Evolutionary conservation across 1,140 invertebrate genomes (phyloP), one percentile per base, ranked within the genome.

Genomic region (Wasmannia auropunctata): DNA sequence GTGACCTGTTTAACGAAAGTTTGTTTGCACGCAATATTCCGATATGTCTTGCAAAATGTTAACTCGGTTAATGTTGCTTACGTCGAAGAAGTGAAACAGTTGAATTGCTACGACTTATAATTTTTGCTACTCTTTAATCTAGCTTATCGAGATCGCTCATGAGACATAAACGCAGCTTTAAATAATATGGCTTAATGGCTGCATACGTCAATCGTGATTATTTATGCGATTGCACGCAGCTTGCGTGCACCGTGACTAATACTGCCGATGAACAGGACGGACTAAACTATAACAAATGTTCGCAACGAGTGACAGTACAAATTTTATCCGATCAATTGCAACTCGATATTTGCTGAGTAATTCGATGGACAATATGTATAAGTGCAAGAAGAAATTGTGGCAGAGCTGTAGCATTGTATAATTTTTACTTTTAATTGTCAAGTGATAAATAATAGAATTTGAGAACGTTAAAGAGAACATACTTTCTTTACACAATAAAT

Each of bases 141-240:
- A 22, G n/a, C 60, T 51, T 63, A 37, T 11, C 51, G 10, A 37
- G 40, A 67, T 56, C 31, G 31, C n/a, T n/a, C 31, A 16, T 28
- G 58, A 65, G 54, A 22, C 19, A n/a, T 28, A 46, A n/a, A 51
- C 58, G 76, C 43, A 43, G 62, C 70, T 72, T 77, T 83, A 70
- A 80, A 83, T 67, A 11, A 75, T 43, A 62, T 72, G 77, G 69
- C 63, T 84, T 51, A 65, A 89, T 79, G 40, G 5, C 75, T 85
- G 25, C 62, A 63, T 72, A 81, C 72, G 43, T 81, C 77, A 88
- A 60, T 72, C 85, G 51, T 62, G 28, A 60, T 89, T 81, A 85
- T 89, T 90, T 87, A 90, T 89, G 88, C 89, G 49, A 90, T 72
- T 54, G n/a, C n/a, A 65, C 72, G 79, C 37, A 62, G 87, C 67